Percentiles rank a stretch among this genome's conserved stretches.
Conservation (phyloP, 2,888 invertebrate genomes). For the Aporophyla lueneburgensis region DNA sequence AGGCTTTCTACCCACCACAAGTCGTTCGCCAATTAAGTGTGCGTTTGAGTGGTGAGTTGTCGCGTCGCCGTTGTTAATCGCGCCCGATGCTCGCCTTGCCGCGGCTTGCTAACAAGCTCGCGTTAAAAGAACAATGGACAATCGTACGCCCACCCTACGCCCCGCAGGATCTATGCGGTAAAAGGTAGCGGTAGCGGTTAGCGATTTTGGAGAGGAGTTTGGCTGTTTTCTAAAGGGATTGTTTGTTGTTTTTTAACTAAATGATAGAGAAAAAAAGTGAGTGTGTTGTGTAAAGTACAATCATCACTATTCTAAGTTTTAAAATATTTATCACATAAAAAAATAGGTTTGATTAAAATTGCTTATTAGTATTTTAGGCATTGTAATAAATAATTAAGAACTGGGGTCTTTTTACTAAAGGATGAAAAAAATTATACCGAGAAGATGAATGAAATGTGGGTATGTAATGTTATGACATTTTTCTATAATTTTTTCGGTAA, state of each 20-base stretch:
- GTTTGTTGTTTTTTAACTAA: neutral
- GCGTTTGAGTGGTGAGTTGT: slow-evolving; percentile 65
- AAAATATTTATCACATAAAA: too few relatives aligned
- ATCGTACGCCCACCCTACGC: slow-evolving; percentile 77
- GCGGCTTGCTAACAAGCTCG: slow-evolving; percentile 86
- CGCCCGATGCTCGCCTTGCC: slow-evolving; percentile 79
- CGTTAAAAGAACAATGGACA: slow-evolving; percentile 90
- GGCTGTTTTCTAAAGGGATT: neutral
- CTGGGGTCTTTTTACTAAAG: too few relatives aligned
- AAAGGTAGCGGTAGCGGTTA: slow-evolving; percentile 42
- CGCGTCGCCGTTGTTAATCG: slow-evolving; percentile 72
- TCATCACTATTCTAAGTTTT: too few relatives aligned
- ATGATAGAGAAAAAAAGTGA: too few relatives aligned
- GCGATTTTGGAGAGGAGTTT: neutral
- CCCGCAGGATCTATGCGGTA: neutral
- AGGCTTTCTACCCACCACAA: slow-evolving; percentile 32
- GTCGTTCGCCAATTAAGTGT: slow-evolving; percentile 66
- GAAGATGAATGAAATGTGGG: neutral
- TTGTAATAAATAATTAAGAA: too few relatives aligned
- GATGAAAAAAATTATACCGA: too few relatives aligned
- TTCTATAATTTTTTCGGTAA: neutral
- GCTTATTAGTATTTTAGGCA: too few relatives aligned
- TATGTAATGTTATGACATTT: neutral
- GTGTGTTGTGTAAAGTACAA: too few relatives aligned
- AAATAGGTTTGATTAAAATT: too few relatives aligned